Conservation (phyloP, 1,140 invertebrate species). For the Archegozetes longisetosus region DNA sequence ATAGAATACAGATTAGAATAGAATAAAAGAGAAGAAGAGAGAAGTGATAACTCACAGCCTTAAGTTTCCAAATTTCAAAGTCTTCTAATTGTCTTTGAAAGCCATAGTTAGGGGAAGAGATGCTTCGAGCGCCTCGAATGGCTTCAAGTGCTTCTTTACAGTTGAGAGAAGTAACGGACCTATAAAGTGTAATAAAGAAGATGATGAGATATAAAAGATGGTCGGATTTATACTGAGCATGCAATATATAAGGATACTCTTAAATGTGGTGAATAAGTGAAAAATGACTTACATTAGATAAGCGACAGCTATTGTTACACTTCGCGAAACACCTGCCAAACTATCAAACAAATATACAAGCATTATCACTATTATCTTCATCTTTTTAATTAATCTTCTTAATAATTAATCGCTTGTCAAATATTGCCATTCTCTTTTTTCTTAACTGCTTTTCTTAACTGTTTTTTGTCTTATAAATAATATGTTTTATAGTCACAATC, state of each 20-base stretch:
- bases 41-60: background rate
- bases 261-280: too few relatives aligned
- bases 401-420: too few relatives aligned
- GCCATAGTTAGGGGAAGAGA: conserved; percentile 87
- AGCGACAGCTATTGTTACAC: conserved; percentile 81
- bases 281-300: conserved; percentile 62
- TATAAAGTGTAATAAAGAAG: background rate
- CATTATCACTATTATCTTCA: conserved; percentile 1
- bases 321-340: conserved; percentile 86
- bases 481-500: too few relatives aligned
- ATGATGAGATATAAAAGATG: background rate
- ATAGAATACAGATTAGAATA: too few relatives aligned
- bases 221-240: too few relatives aligned
- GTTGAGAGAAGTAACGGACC: conserved; percentile 57
- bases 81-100: conserved; percentile 86
- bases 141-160: conserved; percentile 88
- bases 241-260: too few relatives aligned
- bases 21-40: too few relatives aligned
- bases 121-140: conserved; percentile 66
- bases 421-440: too few relatives aligned
- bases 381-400: too few relatives aligned
- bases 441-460: too few relatives aligned
- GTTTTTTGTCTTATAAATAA: too few relatives aligned
- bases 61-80: conserved; percentile 62
- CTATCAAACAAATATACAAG: conserved; percentile 32